Conservation (phyloP, 2,888 invertebrate genomes). For the Eristalis arbustorum region DNA sequence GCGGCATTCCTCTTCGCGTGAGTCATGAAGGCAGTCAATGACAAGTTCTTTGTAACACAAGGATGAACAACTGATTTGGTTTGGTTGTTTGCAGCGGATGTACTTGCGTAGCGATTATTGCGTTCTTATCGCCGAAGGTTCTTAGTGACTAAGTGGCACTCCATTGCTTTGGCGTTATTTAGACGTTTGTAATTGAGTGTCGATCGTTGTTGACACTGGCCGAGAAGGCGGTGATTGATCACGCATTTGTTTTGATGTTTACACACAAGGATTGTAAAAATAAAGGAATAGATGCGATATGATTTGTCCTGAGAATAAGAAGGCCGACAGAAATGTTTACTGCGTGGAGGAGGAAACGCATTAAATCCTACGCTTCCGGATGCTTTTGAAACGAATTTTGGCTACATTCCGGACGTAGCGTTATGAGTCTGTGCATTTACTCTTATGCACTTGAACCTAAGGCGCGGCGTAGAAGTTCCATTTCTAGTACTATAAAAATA, state of each 20-base stretch:
- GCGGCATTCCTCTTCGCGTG: neutral
- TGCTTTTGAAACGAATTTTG: no score
- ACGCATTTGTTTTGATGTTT: neutral
- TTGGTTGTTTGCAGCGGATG: neutral
- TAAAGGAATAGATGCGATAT: neutral
- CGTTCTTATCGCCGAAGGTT: neutral
- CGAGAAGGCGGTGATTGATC: neutral
- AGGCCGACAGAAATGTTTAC: neutral
- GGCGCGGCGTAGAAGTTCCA: no score
- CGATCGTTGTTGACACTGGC: neutral
- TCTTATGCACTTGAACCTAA: no score
- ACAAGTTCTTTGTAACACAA: conserved; percentile 4
- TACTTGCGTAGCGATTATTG: neutral
- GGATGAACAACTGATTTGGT: conserved; percentile 8
- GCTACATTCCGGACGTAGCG: no score
- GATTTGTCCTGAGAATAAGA: neutral
- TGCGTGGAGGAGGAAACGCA: no score
- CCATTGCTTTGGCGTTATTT: neutral
- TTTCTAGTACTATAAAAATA: no score
- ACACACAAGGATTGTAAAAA: neutral
- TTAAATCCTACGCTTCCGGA: no score
- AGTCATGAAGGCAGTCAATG: conserved; percentile 1
- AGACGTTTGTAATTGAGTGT: neutral
- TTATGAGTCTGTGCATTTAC: no score
- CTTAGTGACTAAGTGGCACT: neutral